Evolutionary conservation across 2,113 vertebrate genomes (phyloP), one percentile per base, ranked within the genome.

Genomic region (Mystacornis crossleyi): DNA sequence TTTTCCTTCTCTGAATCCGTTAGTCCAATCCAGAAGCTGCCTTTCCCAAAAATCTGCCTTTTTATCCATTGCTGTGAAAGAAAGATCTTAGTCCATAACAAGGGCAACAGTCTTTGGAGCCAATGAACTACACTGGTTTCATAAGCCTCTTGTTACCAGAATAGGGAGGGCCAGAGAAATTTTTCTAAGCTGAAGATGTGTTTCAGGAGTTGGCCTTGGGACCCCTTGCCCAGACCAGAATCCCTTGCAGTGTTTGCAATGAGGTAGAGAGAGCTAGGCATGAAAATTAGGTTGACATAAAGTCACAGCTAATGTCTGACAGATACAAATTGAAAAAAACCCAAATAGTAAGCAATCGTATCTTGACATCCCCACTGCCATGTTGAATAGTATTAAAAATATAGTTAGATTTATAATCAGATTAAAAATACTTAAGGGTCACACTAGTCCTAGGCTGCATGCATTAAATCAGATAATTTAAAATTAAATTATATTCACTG

Each of bases 21-120:
- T 90, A 99, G 98, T 64, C 99, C 99, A 57, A 99, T 99, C 99
- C 99, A 99, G 97, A 99, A 99, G 96, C 97, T 99, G 21, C 98
- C 98, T 95, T 98, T 99, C 54, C 98, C 98, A 21, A 84, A 36
- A 18, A 97, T 98, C 93, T 99, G 98, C 73, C 97, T 98, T 97
- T 98, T 98, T 81, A 99, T 95, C 99, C 99, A 99, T 99, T 98
- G 98, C 99, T 99, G 95, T 69, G 75, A 96, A 95, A 89, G 36
- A 97, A 85, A 95, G 70, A 91, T 55, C 33, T 81, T 66, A 86
- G 47, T 93, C 47, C 64, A 40, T 81, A 94, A 93, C n/a, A 54
- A 47, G 36, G 6, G 66, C 47, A 70, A 66, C 2, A 0, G 2
- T 47, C 33, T 85, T 84, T 36, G 51, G 14, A 58, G 36, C 9